Conservation (phyloP, 2,888 invertebrate species). For the Shargacucullia verbasci region DNA sequence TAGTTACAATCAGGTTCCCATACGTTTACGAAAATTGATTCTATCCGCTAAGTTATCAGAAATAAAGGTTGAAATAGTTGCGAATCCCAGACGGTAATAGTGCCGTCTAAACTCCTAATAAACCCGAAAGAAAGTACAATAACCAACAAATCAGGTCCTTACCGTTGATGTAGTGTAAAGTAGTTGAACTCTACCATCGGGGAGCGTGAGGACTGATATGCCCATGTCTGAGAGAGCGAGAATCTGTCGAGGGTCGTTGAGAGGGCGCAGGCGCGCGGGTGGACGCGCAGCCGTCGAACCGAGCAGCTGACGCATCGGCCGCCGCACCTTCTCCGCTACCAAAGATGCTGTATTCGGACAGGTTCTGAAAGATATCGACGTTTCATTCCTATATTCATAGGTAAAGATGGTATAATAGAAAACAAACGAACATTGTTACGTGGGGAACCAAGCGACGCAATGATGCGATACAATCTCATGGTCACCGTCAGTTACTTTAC, state of each 20-base stretch:
- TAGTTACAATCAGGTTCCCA: neutral
- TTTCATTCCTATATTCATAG: neutral
- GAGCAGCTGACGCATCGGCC: conserved; percentile 95
- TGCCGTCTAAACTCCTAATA: too few species aligned
- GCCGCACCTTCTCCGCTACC: conserved; percentile 95
- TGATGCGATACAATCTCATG: too few species aligned
- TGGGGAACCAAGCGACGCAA: too few species aligned
- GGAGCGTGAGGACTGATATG: conserved; percentile 95
- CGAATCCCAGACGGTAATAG: too few species aligned
- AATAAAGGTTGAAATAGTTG: too few species aligned
- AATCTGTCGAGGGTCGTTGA: conserved; percentile 96
- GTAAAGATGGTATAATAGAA: neutral
- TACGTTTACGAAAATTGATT: too few species aligned
- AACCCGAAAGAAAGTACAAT: too few species aligned
- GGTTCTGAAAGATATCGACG: conserved; percentile 84
- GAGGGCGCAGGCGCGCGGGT: conserved; percentile 92
- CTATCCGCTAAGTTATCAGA: too few species aligned
- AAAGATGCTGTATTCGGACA: conserved; percentile 96
- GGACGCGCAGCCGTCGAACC: conserved; percentile 91
- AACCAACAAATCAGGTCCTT: conserved; percentile 58
- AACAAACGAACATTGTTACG: too few species aligned
- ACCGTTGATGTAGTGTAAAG: conserved; percentile 96
- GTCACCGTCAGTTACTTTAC: too few species aligned
- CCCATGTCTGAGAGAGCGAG: conserved; percentile 97
- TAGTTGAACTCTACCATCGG: conserved; percentile 97